Evolutionary conservation across 2,888 invertebrate species (phyloP), one percentile per base, ranked within the genome.

Genomic region (Orthosia gracilis): DNA sequence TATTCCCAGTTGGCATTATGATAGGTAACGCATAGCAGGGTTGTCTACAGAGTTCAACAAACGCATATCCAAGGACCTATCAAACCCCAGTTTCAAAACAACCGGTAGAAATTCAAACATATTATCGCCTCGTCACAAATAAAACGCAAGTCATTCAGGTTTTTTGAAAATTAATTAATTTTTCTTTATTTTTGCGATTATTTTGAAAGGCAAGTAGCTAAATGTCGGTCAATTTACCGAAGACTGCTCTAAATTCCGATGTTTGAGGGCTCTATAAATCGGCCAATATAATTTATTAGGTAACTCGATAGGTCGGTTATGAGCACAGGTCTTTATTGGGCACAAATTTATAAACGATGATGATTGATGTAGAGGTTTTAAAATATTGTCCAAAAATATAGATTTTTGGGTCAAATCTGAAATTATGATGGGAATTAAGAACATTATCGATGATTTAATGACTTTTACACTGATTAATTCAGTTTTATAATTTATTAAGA

Each of bases 281-380:
- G 54, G 31, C 21, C 80, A 66, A 54, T 50, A 57, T 72, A 67
- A 72, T 80, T 72, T 69, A 81, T 76, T 81, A 45, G 49, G 61
- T 23, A 72, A 58, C 26, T 58, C n/a, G 7, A n/a, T 65, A 18
- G 50, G 54, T 40, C 31, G n/a, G 73, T 57, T 68, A 26, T 62
- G 61, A 47, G 65, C 49, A 21, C 71, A 31, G 18, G 49, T 61
- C 64, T 52, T 59, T 67, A 72, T 62, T 82, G 61, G 21, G 1
- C 45, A 73, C 77, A 62, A 23, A 69, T 81, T 59, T 61, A 54
- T 52, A 12, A 59, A 26, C 15, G 21, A 21, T 31, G 45, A 59
- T 78, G 73, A 73, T 69, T 1, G 40, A 77, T 77, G 69, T 63
- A 63, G 57, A 63, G 69, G 69, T 15, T 82, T 58, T 78, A 26